Evolutionary conservation across 2,888 invertebrate species (phyloP), one percentile per base, ranked within the genome.

Genomic region (Hyposoter dolosus): DNA sequence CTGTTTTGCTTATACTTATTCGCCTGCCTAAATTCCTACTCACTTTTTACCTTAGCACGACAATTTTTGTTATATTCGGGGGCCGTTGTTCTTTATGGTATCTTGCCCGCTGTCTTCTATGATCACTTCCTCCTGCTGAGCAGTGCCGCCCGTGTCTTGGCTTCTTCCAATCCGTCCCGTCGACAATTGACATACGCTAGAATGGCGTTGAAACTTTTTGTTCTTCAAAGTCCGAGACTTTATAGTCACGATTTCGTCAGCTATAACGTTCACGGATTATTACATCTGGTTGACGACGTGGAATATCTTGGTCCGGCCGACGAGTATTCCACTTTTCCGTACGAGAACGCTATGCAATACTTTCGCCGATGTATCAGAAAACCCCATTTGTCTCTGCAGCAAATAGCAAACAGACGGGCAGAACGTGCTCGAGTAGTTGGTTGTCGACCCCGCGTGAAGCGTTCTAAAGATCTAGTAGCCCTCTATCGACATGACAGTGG

Each of bases 221-320:
- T 50, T n/a, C 17, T 17, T 1, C 17, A 50, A 3, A 17, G 50
- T 17, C n/a, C n/a, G 2, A 17, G n/a, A 4, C 4, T 50, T 17
- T 50, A 50, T 6, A 17, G 50, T n/a, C 50, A 50, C 4, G n/a
- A 50, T 50, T 50, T 50, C 17, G n/a, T 56, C 5, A 74, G 66
- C 17, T 81, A 81, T 28, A 81, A 72, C 63, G 35, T 72, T 50
- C 80, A 81, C n/a, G 80, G 72, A 1, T 53, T 81, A 17, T 15
- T 81, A n/a, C 66, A 81, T 66, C 35, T 81, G 28, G 80, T 74
- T 5, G 80, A 81, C 50, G 80, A 81, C 50, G 80, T 81, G 3
- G 28, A 50, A 65, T 5, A 43, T 32, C n/a, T 81, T 7, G 74
- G 74, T 17, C 74, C 74, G 5, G 50, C 40, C 15, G 80, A 81